Percentiles rank a stretch among this genome's conserved stretches.
Evolutionary conservation across 2,113 vertebrate genomes (phyloP).

Genomic region (Chionomys nivalis): DNA sequence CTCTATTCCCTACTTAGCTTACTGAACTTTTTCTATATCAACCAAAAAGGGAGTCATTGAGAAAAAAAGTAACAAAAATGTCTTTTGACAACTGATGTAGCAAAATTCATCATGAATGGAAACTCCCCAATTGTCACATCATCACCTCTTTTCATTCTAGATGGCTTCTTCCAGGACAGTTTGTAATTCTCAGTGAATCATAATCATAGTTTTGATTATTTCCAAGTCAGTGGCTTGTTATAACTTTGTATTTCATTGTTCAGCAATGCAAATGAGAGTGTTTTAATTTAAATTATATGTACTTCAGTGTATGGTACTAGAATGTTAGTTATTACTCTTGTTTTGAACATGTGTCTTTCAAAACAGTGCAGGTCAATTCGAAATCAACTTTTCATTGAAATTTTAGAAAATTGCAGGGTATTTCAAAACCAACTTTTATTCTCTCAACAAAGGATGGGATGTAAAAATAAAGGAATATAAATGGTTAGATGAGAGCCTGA

Average conservation of each 20-base stretch:
- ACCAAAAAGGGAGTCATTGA: not conserved
- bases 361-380: conserved; percentile 48
- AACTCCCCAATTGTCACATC: conserved; percentile 2
- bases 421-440: conserved; percentile 35
- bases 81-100: not conserved
- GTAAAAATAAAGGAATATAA: not conserved
- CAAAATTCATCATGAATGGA: not conserved
- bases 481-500: not conserved
- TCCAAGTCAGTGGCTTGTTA: conserved; percentile 40
- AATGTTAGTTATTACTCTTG: conserved; percentile 34
- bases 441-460: not conserved
- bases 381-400: conserved; percentile 11
- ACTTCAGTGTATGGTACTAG: conserved; percentile 28
- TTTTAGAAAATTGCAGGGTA: conserved; percentile 43
- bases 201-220: conserved; percentile 35
- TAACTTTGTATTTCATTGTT: conserved; percentile 47
- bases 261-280: conserved; percentile 21
- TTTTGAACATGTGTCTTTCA: conserved; percentile 17
- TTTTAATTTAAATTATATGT: conserved; percentile 44
- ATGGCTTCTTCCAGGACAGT: not conserved
- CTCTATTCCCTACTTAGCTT: not conserved
- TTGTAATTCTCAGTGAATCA: conserved; percentile 20
- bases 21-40: conserved; percentile 18
- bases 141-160: conserved; percentile 3
- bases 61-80: not conserved